Evolutionary conservation across 2,113 vertebrate genomes (phyloP).

Genomic region (Dipodomys stephensi): DNA sequence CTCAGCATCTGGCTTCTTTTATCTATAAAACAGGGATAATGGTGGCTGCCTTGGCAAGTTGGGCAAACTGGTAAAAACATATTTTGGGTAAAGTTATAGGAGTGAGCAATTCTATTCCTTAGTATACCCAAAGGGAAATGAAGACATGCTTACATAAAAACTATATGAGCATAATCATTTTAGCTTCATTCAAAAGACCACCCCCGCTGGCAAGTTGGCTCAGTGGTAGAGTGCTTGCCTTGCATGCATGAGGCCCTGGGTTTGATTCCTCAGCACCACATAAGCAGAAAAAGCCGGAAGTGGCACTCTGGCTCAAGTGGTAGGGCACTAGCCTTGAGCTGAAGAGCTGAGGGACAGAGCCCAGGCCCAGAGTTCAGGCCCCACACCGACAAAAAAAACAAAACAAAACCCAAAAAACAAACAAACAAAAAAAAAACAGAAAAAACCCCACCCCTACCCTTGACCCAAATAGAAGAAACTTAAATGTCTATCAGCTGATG

Average conservation of each 20-base stretch:
- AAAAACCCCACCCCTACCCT: too few species aligned
- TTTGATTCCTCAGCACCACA: too few species aligned
- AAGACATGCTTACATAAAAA: not conserved
- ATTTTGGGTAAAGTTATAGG: not conserved
- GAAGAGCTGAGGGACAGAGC: too few species aligned
- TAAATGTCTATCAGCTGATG: not conserved
- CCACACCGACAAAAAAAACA: too few species aligned
- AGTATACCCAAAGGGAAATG: not conserved
- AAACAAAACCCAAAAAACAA: too few species aligned
- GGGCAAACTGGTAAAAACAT: not conserved
- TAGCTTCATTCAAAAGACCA: not conserved
- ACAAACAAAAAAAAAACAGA: too few species aligned
- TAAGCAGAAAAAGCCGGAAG: too few species aligned
- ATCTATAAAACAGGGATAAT: not conserved
- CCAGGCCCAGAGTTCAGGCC: too few species aligned
- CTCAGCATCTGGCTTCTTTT: not conserved
- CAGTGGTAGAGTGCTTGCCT: too few species aligned
- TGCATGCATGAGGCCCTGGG: too few species aligned
- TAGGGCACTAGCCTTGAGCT: too few species aligned
- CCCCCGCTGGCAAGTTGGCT: not conserved
- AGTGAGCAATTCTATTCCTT: not conserved
- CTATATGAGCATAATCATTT: not conserved
- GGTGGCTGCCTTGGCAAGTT: not conserved
- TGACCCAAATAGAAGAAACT: not conserved
- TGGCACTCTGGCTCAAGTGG: too few species aligned